Evolutionary conservation across 2,797 vertebrate species (phyloP).

Genomic region (Poeciliopsis gracilis): DNA sequence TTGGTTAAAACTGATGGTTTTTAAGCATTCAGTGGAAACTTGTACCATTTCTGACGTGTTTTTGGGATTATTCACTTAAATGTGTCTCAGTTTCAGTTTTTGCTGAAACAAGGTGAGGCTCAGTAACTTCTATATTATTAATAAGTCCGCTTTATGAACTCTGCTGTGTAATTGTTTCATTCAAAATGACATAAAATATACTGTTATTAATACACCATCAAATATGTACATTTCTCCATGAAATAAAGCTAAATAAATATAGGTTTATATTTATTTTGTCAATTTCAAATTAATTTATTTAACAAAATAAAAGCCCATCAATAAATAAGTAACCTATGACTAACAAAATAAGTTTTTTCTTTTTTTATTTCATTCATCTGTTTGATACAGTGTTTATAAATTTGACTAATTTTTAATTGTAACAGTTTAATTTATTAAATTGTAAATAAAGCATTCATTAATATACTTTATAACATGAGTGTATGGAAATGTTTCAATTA

Average conservation of each 20-base stretch:
- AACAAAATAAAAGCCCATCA: no score
- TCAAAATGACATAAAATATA: not conserved
- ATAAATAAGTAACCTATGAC: no score
- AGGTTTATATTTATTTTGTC: no score
- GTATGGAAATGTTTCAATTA: not conserved
- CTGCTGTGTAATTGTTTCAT: not conserved
- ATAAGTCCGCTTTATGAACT: not conserved
- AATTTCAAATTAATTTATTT: no score
- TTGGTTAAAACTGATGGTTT: not conserved
- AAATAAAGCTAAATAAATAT: no score
- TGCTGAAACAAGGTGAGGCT: not conserved
- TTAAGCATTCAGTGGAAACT: not conserved
- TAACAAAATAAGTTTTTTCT: no score
- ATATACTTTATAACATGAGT: not conserved
- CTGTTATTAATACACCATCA: no score
- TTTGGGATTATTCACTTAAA: not conserved
- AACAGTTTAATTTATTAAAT: no score
- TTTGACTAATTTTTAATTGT: no score
- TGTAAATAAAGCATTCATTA: not conserved
- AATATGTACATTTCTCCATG: no score
- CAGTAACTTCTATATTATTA: not conserved
- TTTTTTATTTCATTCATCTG: no score
- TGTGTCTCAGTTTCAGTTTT: not conserved
- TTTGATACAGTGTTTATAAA: no score
- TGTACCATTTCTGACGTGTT: not conserved